These are phyloP conservation scores for Oligia strigilis DNA, from an alignment of 2,888 invertebrate genomes.

Conservation along the genomic window DNA sequence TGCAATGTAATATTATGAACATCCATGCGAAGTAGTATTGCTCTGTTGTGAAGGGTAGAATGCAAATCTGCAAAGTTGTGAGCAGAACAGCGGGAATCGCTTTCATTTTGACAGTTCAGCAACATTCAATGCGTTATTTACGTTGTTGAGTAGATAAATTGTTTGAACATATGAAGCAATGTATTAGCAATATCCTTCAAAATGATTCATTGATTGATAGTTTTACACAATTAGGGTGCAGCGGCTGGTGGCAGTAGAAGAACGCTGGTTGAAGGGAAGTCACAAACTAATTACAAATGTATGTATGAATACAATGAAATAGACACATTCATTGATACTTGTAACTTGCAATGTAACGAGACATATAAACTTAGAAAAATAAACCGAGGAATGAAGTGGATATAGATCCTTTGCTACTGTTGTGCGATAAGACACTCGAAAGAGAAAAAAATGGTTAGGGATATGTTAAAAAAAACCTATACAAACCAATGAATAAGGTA, in stretches of 20 bases:
- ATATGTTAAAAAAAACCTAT: slow-evolving; percentile 33
- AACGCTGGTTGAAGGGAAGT: background rate
- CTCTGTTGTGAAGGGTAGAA: background rate
- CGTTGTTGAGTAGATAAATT: too few species aligned
- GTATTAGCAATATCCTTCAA: too few species aligned
- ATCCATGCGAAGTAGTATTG: background rate
- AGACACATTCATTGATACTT: background rate
- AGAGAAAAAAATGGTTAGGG: background rate
- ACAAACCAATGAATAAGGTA: slow-evolving; percentile 49
- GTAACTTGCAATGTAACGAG: background rate
- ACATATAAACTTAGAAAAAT: background rate
- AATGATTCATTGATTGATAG: too few species aligned
- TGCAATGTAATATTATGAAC: background rate
- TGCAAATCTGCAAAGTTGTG: too few species aligned
- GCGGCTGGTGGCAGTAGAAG: too few species aligned
- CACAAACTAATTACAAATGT: background rate
- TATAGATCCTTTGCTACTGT: background rate
- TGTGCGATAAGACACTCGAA: background rate
- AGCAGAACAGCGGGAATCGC: background rate
- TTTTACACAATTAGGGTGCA: too few species aligned
- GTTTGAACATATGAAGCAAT: too few species aligned
- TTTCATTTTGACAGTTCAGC: too few species aligned
- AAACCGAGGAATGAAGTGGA: background rate
- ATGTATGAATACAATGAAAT: background rate
- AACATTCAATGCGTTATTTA: too few species aligned